Evolutionary conservation across 1,140 invertebrate genomes (phyloP), one percentile per base, ranked within the genome.

Genomic region (Drosophila nigromelanica): DNA sequence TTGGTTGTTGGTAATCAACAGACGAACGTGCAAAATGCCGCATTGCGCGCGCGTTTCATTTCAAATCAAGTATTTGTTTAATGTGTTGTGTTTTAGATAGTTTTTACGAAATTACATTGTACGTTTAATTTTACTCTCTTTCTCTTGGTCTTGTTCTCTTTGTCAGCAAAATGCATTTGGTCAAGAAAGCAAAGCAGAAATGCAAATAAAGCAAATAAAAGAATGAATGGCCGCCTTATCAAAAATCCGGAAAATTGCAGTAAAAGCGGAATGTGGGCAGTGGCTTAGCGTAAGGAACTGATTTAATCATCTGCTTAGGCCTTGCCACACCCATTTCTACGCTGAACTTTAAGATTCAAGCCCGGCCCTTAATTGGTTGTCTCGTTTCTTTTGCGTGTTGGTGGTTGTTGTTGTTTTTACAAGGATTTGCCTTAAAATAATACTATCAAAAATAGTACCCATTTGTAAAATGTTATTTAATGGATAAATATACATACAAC

Each of bases 381-480:
- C 55, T 50, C 40, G 47, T 69, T 55, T 40, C 67, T 63, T 69
- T 66, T 64, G 39, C 54, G 30, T 68, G 33, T 67, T 54, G 62
- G 81, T 73, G 58, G 76, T 83, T 76, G 80, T 85, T 81, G 73
- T 86, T 90, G 43, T 85, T 82, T 73, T 80, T 77, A 83, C 73
- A 79, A 89, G 63, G 68, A 73, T 80, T 89, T 85, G 74, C 85
- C 85, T 89, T 89, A 89, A 89, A 89, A 82, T 86, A 86, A 89
- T 89, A 89, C 85, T 89, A 89, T 89, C 77, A 89, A 89, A 89
- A 89, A 89, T 89, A 89, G 85, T 89, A 89, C 78, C 75, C 54
- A 78, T 70, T 89, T 89, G 69, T 86, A 74, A 85, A 83, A 85
- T 85, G 81, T 86, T 74, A 77, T 72, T 64, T 85, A 72, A 62